Conservation (phyloP, 2,113 vertebrate species). For the Ia io region DNA sequence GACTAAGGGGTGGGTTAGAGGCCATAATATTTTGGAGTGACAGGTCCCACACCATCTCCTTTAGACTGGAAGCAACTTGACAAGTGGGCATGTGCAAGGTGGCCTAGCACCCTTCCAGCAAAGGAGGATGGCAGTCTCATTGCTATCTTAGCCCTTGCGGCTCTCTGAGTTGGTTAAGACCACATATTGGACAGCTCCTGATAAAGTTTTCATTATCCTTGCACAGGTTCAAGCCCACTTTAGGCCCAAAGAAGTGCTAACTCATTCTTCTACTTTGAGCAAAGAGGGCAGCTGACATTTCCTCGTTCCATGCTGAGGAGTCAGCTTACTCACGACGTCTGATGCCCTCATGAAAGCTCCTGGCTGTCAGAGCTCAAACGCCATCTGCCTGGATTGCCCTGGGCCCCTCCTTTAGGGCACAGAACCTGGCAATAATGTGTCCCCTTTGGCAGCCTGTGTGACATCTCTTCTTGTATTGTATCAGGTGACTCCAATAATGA, state of each 20-base stretch:
- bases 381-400: constrained; percentile 67
- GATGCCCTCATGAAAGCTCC: constrained; percentile 41
- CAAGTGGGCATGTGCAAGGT: neutral
- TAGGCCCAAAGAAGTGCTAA: neutral
- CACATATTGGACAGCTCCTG: neutral
- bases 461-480: constrained; percentile 57
- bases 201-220: neutral
- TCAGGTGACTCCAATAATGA: constrained; percentile 61
- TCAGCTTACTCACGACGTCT: constrained; percentile 23
- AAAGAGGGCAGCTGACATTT: neutral
- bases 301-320: constrained; percentile 24
- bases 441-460: constrained; percentile 64
- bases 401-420: constrained; percentile 43
- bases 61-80: neutral
- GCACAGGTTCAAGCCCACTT: neutral
- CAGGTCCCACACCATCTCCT: neutral
- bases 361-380: constrained; percentile 33
- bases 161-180: neutral
- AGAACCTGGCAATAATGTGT: constrained; percentile 48
- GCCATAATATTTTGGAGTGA: neutral
- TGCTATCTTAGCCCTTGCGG: neutral
- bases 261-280: neutral
- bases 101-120: neutral
- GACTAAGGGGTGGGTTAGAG: neutral
- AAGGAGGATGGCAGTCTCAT: neutral